Conservation (phyloP, 2,113 vertebrate species). For the Poicephalus gulielmi region DNA sequence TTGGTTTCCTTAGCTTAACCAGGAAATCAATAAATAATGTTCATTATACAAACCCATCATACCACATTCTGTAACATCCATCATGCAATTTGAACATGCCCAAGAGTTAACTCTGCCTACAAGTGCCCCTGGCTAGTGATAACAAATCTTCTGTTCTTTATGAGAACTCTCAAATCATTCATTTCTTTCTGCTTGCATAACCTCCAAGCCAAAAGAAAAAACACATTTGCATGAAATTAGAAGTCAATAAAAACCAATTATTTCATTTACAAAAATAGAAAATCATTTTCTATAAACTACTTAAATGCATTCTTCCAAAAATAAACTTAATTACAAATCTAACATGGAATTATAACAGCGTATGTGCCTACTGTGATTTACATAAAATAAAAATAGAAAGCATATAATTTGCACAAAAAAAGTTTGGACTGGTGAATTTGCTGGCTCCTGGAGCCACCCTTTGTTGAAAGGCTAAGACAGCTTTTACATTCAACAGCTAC, state of each 20-base stretch:
- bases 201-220: not conserved
- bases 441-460: conserved; percentile 11
- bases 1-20: not conserved
- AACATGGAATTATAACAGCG: conserved; percentile 46
- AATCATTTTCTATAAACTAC: conserved; percentile 27
- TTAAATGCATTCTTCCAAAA: conserved; percentile 49
- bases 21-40: not conserved
- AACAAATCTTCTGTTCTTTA: not conserved
- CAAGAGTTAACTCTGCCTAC: conserved; percentile 6
- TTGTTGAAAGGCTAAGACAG: not conserved
- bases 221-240: conserved; percentile 38
- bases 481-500: not conserved
- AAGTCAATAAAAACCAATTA: conserved; percentile 59
- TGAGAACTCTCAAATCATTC: not conserved
- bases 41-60: not conserved
- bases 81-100: not conserved
- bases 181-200: conserved; percentile 41
- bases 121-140: not conserved
- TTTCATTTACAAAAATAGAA: conserved; percentile 64
- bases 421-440: not conserved
- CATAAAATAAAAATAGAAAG: conserved; percentile 61
- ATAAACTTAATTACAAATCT: conserved; percentile 59
- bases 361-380: conserved; percentile 48
- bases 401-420: conserved; percentile 16
- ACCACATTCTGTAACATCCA: not conserved